phyloP scores from a whole-genome alignment of 2,888 invertebrate species.

The Temnothorax rugatulus region DNA sequence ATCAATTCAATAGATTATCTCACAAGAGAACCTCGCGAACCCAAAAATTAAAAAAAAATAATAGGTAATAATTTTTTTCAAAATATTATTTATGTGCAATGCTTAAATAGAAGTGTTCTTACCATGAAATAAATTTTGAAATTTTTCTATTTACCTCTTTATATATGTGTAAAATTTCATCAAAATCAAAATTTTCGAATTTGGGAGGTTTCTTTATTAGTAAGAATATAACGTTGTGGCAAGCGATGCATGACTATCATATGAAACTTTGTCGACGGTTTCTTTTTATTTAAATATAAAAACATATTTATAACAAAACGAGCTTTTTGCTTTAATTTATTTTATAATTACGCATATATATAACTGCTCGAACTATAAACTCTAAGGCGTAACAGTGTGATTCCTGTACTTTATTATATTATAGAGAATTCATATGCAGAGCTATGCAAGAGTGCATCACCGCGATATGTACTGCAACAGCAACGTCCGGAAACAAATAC shows the following conservation, averaged over 20 bases:
- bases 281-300: not conserved
- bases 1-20: not conserved
- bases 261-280: not conserved
- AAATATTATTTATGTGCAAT: too few relatives aligned
- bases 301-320: not conserved
- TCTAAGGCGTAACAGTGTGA: not conserved
- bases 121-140: too few relatives aligned
- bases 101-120: too few relatives aligned
- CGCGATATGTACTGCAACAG: constrained; percentile 82
- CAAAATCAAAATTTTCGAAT: too few relatives aligned
- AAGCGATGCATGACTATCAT: not conserved
- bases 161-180: too few relatives aligned
- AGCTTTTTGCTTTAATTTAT: not conserved
- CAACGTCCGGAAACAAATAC: constrained; percentile 79
- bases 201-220: too few relatives aligned
- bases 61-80: too few relatives aligned
- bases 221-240: not conserved
- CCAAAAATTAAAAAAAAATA: too few relatives aligned
- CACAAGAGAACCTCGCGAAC: too few relatives aligned
- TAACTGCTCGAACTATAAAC: not conserved
- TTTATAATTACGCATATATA: not conserved
- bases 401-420: constrained; percentile 17
- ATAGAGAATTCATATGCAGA: constrained; percentile 84
- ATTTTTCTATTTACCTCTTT: too few relatives aligned
- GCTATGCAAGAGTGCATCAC: constrained; percentile 83